Base-by-base conservation (phyloP, 2,113 vertebrate genomes). In the Piprites chloris region DNA sequence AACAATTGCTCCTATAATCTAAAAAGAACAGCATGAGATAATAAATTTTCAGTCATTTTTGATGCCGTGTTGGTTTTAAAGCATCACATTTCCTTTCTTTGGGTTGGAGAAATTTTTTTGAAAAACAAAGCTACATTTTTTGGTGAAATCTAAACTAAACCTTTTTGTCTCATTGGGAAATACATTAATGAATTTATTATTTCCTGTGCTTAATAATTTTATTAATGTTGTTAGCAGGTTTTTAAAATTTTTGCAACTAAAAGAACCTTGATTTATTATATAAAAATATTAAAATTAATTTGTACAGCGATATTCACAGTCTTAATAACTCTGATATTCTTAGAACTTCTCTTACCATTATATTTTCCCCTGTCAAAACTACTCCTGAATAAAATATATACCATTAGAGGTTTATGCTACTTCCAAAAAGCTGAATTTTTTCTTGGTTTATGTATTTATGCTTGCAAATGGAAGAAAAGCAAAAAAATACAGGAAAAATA, bases 161-260 rank as follows among this genome's bases (percentile, higher is more conserved):
- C 4, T 63, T 53, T 86, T 91, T 87, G 30, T 92, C 96, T 90
- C 24, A 66, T 85, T 50, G 89, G 86, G 93, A 97, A 97, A 74
- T 80, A 37, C 30, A 50, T 17, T 69, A 93, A 90, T 52, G 94
- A 80, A 93, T 85, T 56, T 87, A 81, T 84, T 87, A 14, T 83
- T 96, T 91, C 84, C 72, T 92, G 27, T 76, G 46, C 4, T 62
- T 94, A 93, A 87, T 94, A 3, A 80, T 82, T 95, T 94, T 61
- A 96, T 89, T 95, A 92, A 96, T 87, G 39, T 44, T 82, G 80
- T 93, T 90, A 67, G 56, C 61, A 91, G 55, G 41, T 78, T 91
- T 95, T 82, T 56, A 3, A 95, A 95, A 76, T 89, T 90, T 80
- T 80, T 33, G 13, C 55, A 55, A 37, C 6, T 46, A 65, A 11